Base-by-base conservation (phyloP, 2,888 invertebrate species). In the Heliconius aoede region DNA sequence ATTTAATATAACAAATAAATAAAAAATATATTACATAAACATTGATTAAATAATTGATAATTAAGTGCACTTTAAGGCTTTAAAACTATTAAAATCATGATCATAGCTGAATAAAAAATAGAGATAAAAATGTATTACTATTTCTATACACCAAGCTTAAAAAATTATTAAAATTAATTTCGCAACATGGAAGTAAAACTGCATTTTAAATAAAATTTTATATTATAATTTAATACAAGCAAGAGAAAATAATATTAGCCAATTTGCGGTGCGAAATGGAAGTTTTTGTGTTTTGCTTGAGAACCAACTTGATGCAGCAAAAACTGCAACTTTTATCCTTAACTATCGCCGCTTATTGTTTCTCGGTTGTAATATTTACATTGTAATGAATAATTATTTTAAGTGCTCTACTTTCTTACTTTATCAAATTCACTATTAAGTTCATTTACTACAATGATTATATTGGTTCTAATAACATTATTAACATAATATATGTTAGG, bases 251-350 rank as follows among this genome's bases (percentile, higher is more conserved):
- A 78, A 78, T 74, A 65, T 64, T 65, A 72, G 76, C 74, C 74
- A 76, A 78, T 78, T 78, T 78, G 26, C 40, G 30, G 61, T 51
- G 64, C 60, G 68, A 78, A 72, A 78, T 76, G 76, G 72, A 79
- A 74, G 51, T 79, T 79, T 78, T 78, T 76, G 67, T 74, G 65
- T 77, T 72, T 74, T 32, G 72, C 69, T 78, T 61, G 71, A 76
- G 80, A 81, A 80, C 79, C 78, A 81, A 76, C 79, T 79, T 76
- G 76, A 79, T 78, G 73, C 78, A 81, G 69, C 69, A 68, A 77
- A 80, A 82, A 80, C 76, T 72, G 76, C 80, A 65, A 76, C 69
- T 72, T 74, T 71, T 79, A 73, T 74, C 80, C 80, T 80, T 76
- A 79, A 80, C 64, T 76, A 81, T 75, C 74, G 73, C 60, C 76